Evolutionary conservation across 2,888 invertebrate species (phyloP).

Genomic region (Balanococcus diminutus): DNA sequence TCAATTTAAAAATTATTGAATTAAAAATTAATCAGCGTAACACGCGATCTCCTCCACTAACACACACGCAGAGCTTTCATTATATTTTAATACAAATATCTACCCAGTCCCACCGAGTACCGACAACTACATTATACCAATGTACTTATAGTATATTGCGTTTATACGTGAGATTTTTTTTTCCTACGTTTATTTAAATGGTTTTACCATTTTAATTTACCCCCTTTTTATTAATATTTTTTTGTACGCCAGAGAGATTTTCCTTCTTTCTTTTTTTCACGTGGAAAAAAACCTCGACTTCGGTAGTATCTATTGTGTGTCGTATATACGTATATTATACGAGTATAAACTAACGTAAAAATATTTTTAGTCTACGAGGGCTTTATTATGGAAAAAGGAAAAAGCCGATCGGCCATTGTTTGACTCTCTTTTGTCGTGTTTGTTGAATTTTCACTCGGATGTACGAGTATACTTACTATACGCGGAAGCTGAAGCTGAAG

Average conservation of each 20-base stretch:
- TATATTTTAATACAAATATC: neutral
- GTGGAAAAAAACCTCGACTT: neutral
- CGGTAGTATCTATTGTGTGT: neutral
- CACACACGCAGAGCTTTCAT: neutral
- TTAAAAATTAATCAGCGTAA: conserved; percentile 37
- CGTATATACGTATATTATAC: neutral
- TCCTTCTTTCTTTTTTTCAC: neutral
- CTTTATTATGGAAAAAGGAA: conserved; percentile 9
- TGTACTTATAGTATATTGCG: neutral
- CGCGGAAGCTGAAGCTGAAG: too few relatives aligned
- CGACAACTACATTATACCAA: too few relatives aligned
- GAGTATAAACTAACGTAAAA: neutral
- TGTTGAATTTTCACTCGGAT: neutral
- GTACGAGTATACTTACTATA: neutral
- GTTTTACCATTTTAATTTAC: neutral
- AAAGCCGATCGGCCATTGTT: conserved; percentile 18
- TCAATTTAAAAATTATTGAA: conserved; percentile 33
- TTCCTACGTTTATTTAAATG: neutral
- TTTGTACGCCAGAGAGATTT: neutral
- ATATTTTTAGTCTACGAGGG: neutral
- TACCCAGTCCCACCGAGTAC: neutral
- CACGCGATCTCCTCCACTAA: conserved; percentile 11
- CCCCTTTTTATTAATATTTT: too few relatives aligned
- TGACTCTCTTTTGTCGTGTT: conserved; percentile 22
- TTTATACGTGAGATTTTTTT: too few relatives aligned